Conservation (phyloP, 2,797 vertebrate genomes). For the Neosilurus hyrtlii region DNA sequence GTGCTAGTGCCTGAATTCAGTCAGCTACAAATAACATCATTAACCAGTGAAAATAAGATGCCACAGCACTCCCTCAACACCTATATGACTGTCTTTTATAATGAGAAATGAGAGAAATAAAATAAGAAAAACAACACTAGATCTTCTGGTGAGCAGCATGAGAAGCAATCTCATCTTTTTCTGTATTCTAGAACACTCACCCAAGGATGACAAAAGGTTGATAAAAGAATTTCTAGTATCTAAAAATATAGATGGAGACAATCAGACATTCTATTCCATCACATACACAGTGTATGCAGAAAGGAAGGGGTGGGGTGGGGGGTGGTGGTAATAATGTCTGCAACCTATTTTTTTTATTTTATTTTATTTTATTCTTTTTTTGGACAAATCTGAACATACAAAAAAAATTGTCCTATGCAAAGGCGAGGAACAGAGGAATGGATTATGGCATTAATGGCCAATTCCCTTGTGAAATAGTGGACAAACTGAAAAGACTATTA, state of each 20-base stretch:
- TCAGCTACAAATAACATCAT: slow-evolving; percentile 27
- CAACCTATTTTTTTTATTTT: neutral
- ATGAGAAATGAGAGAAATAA: slow-evolving; percentile 24
- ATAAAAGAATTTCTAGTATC: slow-evolving; percentile 24
- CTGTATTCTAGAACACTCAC: slow-evolving; percentile 13
- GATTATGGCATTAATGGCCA: neutral
- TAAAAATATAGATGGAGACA: slow-evolving; percentile 7
- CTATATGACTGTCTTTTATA: slow-evolving; percentile 8
- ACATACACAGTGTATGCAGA: neutral
- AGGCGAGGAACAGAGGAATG: neutral
- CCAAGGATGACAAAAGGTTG: slow-evolving; percentile 3
- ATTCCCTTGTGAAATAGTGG: slow-evolving; percentile 14
- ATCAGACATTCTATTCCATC: slow-evolving; percentile 14
- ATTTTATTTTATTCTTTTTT: too few species aligned
- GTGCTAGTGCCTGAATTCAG: neutral
- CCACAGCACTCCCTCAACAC: slow-evolving; percentile 20
- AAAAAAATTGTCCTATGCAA: neutral
- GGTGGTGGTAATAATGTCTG: neutral
- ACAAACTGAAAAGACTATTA: slow-evolving; percentile 27
- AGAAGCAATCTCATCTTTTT: slow-evolving; percentile 18
- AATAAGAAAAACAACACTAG: slow-evolving; percentile 5
- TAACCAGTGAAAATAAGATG: slow-evolving; percentile 29
- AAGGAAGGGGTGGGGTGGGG: neutral
- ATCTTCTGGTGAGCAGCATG: neutral
- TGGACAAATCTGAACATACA: neutral